These are phyloP conservation scores for Vidua chalybeata DNA, from an alignment of 2,113 vertebrate species.

Conservation along the genomic window DNA sequence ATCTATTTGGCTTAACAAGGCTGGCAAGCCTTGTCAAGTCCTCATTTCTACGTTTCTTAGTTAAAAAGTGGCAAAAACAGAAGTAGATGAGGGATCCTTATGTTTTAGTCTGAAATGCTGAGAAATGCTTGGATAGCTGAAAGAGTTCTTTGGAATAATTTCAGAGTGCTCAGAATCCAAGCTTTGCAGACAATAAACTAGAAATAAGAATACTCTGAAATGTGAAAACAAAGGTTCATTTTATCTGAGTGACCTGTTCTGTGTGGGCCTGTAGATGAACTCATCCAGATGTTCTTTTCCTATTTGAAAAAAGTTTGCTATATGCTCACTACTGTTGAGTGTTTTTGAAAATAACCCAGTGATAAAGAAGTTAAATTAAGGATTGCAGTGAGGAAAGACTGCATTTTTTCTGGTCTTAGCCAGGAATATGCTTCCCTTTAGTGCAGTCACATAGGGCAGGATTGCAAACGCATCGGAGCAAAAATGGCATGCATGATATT, in stretches of 20 bases:
- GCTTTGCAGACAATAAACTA: neutral
- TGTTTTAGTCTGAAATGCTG: neutral
- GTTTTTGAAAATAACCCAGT: neutral
- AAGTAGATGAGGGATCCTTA: neutral
- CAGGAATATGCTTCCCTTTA: neutral
- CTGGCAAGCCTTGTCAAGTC: neutral
- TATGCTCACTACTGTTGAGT: neutral
- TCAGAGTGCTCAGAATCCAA: neutral
- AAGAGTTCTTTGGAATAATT: neutral
- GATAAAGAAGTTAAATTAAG: slow-evolving; percentile 5
- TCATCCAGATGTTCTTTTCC: neutral
- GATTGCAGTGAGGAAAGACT: neutral
- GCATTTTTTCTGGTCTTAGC: neutral
- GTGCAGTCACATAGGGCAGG: neutral
- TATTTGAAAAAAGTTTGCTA: neutral
- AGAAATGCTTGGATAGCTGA: neutral
- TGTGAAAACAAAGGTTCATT: neutral
- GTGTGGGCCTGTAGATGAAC: neutral
- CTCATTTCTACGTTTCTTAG: neutral
- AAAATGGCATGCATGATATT: neutral
- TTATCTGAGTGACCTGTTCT: neutral
- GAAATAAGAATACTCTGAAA: neutral
- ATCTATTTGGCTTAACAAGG: neutral
- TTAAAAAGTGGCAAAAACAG: neutral
- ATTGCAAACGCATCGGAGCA: neutral